Percentiles rank a stretch among this genome's conserved stretches.
phyloP scores from a whole-genome alignment of 2,797 vertebrate species.

The Nothura maculosa region DNA sequence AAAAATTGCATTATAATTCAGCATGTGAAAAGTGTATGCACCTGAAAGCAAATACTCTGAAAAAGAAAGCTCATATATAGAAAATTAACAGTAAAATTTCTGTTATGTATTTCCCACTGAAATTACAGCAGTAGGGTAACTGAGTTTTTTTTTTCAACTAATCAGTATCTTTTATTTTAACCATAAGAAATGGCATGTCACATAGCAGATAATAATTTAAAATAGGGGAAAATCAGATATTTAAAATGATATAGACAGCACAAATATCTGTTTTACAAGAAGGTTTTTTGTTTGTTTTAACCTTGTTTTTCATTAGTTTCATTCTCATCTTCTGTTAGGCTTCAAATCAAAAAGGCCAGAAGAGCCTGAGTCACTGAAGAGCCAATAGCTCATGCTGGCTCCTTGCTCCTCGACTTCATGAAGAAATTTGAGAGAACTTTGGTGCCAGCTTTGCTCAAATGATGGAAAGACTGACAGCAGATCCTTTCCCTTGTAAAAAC shows the following conservation, averaged over 20 bases:
- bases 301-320: slow-evolving; percentile 42
- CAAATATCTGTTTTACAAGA: slow-evolving; percentile 43
- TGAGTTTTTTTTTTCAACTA: not conserved
- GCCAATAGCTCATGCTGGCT: slow-evolving; percentile 26
- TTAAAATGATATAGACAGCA: not conserved
- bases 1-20: not conserved
- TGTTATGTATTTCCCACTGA: not conserved
- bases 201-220: slow-evolving; percentile 42
- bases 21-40: not conserved
- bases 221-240: not conserved
- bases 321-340: slow-evolving; percentile 37
- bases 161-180: slow-evolving; percentile 22
- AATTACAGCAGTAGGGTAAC: not conserved
- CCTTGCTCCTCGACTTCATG: slow-evolving; percentile 47
- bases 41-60: not conserved
- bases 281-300: not conserved
- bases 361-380: not conserved
- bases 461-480: slow-evolving; percentile 83
- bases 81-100: not conserved
- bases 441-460: slow-evolving; percentile 73
- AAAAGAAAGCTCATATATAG: not conserved
- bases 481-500: slow-evolving; percentile 80
- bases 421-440: slow-evolving; percentile 76
- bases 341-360: slow-evolving; percentile 28
- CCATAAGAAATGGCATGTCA: not conserved